phyloP scores from a whole-genome alignment of 2,113 vertebrate genomes.

The Cephalopholis sonnerati region DNA sequence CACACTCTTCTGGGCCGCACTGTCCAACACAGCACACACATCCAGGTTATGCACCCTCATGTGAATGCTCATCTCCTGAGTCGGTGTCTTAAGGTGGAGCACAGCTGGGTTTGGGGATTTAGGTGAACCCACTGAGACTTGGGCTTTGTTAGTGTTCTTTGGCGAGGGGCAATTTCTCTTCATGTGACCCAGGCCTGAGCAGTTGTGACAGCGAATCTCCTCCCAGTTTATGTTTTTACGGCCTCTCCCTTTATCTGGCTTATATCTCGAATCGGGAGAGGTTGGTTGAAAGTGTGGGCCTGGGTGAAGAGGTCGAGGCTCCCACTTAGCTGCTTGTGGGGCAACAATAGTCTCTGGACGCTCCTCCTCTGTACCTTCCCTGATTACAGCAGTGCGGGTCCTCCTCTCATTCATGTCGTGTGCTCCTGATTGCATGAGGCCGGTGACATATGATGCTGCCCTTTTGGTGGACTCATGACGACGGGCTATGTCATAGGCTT shows the following conservation, averaged over 20 bases:
- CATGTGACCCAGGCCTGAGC: conserved; percentile 30
- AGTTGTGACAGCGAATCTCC: conserved; percentile 47
- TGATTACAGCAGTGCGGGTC: background rate
- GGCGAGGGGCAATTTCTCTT: conserved; percentile 25
- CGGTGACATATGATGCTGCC: conserved; percentile 24
- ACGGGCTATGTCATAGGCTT: conserved; percentile 43
- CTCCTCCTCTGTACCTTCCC: background rate
- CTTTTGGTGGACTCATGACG: conserved; percentile 24
- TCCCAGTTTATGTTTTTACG: conserved; percentile 3
- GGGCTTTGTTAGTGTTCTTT: background rate
- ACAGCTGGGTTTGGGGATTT: background rate
- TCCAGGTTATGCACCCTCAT: too few relatives aligned
- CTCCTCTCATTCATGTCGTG: background rate
- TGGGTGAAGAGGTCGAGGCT: background rate
- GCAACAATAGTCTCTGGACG: too few relatives aligned
- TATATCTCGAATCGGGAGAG: too few relatives aligned
- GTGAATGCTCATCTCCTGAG: conserved; percentile 10
- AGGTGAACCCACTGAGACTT: rapidly evolving
- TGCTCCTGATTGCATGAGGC: too few relatives aligned
- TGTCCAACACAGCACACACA: too few relatives aligned
- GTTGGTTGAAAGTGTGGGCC: background rate
- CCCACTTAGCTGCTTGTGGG: background rate
- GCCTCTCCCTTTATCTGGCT: background rate
- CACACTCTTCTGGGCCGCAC: background rate
- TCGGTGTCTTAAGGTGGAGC: background rate